A percentile compares a stretch with the other conserved stretches of the same genome.
These are phyloP conservation scores for Pangasius mekongensis DNA, from an alignment of 2,797 vertebrate genomes.

Conservation along the genomic window DNA sequence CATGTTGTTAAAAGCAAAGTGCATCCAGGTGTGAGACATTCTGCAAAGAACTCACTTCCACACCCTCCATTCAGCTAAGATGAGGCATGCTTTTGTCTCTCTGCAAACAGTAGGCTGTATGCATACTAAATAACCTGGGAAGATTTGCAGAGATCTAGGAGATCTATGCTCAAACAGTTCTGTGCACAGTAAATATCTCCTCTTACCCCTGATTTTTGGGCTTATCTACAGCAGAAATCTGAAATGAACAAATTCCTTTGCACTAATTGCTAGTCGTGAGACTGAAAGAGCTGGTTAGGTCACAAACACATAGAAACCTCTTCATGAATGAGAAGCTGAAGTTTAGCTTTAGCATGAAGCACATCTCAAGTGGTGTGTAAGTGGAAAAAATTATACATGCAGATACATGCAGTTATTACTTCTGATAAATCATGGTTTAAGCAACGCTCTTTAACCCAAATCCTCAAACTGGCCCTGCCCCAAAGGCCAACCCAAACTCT, in stretches of 20 bases:
- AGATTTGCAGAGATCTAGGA: background rate
- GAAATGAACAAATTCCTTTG: background rate
- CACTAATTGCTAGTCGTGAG: slow-evolving; percentile 1
- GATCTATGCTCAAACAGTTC: slow-evolving; percentile 3
- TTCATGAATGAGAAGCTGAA: background rate
- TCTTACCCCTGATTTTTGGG: slow-evolving; percentile 29
- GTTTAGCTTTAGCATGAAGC: background rate
- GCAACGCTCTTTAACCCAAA: background rate
- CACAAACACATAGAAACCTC: background rate
- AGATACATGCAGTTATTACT: background rate
- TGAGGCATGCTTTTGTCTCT: slow-evolving; percentile 33
- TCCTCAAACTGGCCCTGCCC: background rate
- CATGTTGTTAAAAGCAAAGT: slow-evolving; percentile 60
- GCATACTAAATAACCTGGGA: slow-evolving; percentile 17
- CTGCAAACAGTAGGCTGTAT: slow-evolving; percentile 34
- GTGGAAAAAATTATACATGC: background rate
- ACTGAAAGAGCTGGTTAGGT: slow-evolving; percentile 21
- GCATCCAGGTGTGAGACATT: slow-evolving; percentile 56
- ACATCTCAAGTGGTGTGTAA: background rate
- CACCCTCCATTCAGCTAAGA: slow-evolving; percentile 51
- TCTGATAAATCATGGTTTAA: background rate
- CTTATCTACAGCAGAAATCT: slow-evolving; percentile 4
- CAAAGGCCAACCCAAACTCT: background rate
- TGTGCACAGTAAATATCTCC: slow-evolving; percentile 16
- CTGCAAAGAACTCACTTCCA: slow-evolving; percentile 39